phyloP scores from a whole-genome alignment of 1,140 invertebrate species.

The Thaumatotibia leucotreta region DNA sequence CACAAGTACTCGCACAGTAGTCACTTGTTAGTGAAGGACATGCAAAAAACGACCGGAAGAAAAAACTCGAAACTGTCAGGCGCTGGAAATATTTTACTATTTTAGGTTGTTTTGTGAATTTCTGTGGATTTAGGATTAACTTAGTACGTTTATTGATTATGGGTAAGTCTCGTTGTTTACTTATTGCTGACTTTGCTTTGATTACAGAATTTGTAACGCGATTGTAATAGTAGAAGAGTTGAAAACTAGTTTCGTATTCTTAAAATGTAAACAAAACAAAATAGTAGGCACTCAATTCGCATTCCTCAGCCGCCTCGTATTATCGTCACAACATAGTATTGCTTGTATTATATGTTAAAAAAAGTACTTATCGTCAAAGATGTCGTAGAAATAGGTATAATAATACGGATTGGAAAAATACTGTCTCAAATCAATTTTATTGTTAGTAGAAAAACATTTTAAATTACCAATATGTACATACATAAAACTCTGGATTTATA shows the following conservation, averaged over 20 bases:
- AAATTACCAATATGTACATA: no score
- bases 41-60: slow-evolving; percentile 2
- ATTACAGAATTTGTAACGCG: not conserved
- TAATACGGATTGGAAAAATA: no score
- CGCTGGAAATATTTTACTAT: not conserved
- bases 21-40: slow-evolving; percentile 1
- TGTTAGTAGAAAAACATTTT: no score
- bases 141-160: not conserved
- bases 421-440: no score
- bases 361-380: no score
- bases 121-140: not conserved
- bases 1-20: slow-evolving; percentile 11
- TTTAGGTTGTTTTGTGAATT: not conserved
- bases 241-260: not conserved
- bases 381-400: no score
- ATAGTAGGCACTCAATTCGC: not conserved
- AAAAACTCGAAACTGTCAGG: slow-evolving; percentile 7
- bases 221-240: not conserved
- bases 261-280: not conserved
- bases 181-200: not conserved
- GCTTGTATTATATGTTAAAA: no score
- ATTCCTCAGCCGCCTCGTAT: not conserved
- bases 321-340: no score
- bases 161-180: not conserved
- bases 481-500: no score